These are phyloP conservation scores for Lordiphosa collinella DNA, from an alignment of 1,140 invertebrate species.

Conservation along the genomic window DNA sequence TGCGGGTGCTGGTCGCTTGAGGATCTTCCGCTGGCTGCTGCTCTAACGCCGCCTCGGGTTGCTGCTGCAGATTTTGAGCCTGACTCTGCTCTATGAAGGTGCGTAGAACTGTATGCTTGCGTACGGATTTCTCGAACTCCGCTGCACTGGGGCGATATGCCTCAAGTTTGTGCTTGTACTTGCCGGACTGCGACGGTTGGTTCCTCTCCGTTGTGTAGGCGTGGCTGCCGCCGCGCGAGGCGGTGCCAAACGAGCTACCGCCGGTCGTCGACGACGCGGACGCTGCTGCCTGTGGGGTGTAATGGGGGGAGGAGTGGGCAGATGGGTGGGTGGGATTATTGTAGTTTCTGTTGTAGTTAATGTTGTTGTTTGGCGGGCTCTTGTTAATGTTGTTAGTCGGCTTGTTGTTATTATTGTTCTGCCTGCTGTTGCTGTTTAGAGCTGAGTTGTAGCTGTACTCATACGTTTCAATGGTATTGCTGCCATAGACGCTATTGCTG, in stretches of 20 bases:
- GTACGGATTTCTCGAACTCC: conserved; percentile 73
- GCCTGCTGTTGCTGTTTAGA: conserved; percentile 38
- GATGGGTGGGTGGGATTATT: conserved; percentile 46
- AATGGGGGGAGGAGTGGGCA: conserved; percentile 35
- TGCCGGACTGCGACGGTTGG: conserved; percentile 40
- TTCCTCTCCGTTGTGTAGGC: conserved; percentile 58
- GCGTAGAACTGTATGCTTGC: conserved; percentile 73
- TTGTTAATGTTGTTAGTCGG: conserved; percentile 72
- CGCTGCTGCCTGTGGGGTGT: conserved; percentile 51
- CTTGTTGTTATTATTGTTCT: conserved; percentile 49
- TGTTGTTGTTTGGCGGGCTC: conserved; percentile 36
- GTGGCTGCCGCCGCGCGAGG: conserved; percentile 50
- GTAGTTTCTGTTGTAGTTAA: conserved; percentile 29
- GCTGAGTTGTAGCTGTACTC: conserved; percentile 58
- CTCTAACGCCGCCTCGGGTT: conserved; percentile 5
- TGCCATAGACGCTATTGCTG: conserved; percentile 48
- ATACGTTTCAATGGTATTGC: conserved; percentile 78
- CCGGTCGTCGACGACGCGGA: conserved; percentile 28
- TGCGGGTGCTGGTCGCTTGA: conserved; percentile 35
- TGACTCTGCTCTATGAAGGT: conserved; percentile 60
- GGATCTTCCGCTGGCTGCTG: conserved; percentile 20
- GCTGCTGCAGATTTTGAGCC: conserved; percentile 27
- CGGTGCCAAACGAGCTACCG: conserved; percentile 54
- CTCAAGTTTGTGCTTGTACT: conserved; percentile 66
- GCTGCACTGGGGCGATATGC: conserved; percentile 62